These are phyloP conservation scores for Drosophila crucigera DNA, from an alignment of 2,888 invertebrate genomes.

Conservation along the genomic window DNA sequence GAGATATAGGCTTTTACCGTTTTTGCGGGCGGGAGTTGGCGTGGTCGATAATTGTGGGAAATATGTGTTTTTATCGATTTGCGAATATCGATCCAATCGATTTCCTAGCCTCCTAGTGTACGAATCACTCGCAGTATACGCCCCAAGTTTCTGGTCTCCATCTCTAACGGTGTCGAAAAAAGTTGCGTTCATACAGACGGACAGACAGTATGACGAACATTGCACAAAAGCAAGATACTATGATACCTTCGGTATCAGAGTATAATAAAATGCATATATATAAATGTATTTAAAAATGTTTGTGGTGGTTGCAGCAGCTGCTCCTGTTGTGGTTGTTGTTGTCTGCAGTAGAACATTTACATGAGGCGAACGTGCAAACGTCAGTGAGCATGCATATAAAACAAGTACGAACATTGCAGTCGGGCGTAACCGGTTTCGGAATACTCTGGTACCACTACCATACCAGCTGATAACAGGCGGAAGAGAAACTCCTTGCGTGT, in stretches of 20 bases:
- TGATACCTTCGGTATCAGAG: not conserved
- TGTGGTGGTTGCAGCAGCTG: conserved; percentile 41
- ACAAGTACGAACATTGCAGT: conserved; percentile 10
- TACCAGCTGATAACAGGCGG: not conserved
- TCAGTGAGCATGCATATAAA: conserved; percentile 34
- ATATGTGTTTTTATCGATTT: no score
- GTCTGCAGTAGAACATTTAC: conserved; percentile 36
- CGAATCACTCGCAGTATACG: no score
- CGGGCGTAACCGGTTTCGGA: not conserved
- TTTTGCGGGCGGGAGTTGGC: no score
- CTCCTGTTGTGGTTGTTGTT: conserved; percentile 16
- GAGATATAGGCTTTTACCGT: no score
- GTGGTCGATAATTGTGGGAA: no score
- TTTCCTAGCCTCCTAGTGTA: no score
- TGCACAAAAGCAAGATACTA: not conserved
- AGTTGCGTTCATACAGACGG: no score
- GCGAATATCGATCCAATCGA: no score
- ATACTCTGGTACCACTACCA: not conserved
- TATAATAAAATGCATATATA: not conserved
- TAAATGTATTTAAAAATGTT: conserved; percentile 3
- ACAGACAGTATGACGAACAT: no score
- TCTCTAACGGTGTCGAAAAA: no score
- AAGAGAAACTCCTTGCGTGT: not conserved
- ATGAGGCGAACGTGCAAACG: conserved; percentile 22
- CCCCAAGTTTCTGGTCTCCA: no score